Conservation (phyloP, 1,140 invertebrate species). For the Caerostris darwini region DNA sequence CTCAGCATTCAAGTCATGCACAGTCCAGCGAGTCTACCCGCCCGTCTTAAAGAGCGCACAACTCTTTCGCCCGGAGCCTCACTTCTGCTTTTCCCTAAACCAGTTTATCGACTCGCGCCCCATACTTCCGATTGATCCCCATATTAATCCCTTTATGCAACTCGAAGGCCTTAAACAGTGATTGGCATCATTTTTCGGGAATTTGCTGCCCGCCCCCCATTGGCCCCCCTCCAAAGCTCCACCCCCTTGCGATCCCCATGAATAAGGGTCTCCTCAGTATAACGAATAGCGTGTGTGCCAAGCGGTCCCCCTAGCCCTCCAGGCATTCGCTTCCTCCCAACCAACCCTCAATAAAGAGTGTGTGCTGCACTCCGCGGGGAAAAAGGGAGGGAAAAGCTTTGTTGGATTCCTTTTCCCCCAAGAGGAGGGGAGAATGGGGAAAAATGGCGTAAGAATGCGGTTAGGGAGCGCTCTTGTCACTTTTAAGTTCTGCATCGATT, state of each 20-base stretch:
- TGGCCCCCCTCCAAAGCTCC: conserved; percentile 48
- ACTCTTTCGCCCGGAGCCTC: neutral
- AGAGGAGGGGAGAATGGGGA: neutral
- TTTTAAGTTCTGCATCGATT: conserved; percentile 38
- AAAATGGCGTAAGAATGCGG: neutral
- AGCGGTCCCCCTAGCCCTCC: conserved; percentile 60
- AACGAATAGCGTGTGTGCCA: conserved; percentile 48
- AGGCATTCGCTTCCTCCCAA: conserved; percentile 14
- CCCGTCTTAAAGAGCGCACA: no score
- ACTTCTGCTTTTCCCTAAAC: neutral
- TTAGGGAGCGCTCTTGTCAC: conserved; percentile 12
- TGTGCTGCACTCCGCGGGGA: neutral
- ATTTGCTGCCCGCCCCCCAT: conserved; percentile 26
- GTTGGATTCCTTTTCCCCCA: conserved; percentile 17
- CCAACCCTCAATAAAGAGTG: conserved; percentile 64
- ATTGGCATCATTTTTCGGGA: conserved; percentile 30
- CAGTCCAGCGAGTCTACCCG: no score
- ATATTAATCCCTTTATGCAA: conserved; percentile 27
- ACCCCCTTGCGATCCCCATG: conserved; percentile 11
- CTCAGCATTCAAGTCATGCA: no score
- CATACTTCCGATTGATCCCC: neutral
- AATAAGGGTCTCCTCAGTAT: conserved; percentile 18
- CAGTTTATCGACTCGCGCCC: neutral
- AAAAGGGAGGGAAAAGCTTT: conserved; percentile 27
- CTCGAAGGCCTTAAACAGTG: conserved; percentile 19